phyloP scores from a whole-genome alignment of 2,888 invertebrate genomes.

The Stenchaetothrips biformis region DNA sequence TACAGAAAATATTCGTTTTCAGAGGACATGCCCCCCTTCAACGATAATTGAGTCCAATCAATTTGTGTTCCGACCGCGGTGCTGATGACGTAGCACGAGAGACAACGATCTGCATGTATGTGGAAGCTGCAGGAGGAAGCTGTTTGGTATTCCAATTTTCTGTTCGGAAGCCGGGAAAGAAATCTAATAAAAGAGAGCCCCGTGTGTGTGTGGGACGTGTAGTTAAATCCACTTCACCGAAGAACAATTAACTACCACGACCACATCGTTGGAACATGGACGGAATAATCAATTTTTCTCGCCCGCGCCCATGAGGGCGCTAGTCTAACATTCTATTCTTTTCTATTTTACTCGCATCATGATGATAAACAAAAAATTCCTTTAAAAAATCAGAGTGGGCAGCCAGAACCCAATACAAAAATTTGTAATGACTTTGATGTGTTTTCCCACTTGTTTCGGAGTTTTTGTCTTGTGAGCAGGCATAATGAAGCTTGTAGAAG shows the following conservation, averaged over 20 bases:
- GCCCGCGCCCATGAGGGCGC: background rate
- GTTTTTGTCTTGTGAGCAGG: too few relatives aligned
- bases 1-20: too few relatives aligned
- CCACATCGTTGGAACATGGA: background rate
- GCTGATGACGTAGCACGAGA: too few relatives aligned
- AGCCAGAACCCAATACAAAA: too few relatives aligned
- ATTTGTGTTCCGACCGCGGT: too few relatives aligned
- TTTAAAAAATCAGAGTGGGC: background rate
- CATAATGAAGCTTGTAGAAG: too few relatives aligned
- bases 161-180: background rate
- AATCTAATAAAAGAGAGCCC: background rate
- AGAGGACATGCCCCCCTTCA: too few relatives aligned
- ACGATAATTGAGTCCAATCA: too few relatives aligned
- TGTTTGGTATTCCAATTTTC: background rate
- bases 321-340: background rate
- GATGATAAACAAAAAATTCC: background rate
- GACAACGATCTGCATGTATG: too few relatives aligned
- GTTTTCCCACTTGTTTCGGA: too few relatives aligned
- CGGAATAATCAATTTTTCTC: conserved; percentile 20
- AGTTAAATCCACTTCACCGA: background rate
- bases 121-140: too few relatives aligned
- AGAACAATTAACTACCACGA: background rate
- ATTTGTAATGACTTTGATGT: too few relatives aligned
- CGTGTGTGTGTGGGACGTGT: background rate
- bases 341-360: background rate